Base-by-base conservation (phyloP, 1,140 invertebrate genomes). In the Papilio polytes region DNA sequence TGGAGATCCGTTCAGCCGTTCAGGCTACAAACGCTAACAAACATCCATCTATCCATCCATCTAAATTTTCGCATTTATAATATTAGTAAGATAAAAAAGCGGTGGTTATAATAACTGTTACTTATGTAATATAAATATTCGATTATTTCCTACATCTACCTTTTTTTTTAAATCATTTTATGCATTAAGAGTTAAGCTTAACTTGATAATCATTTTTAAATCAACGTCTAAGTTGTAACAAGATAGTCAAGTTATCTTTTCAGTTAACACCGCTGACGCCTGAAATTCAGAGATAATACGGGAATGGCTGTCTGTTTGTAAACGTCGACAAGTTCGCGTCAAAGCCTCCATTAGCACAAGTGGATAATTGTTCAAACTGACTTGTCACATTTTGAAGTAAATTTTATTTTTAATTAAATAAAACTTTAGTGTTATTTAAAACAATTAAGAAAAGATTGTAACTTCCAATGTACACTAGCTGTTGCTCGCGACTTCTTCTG, bases 221-320 rank as follows among this genome's bases (percentile, higher is more conserved):
- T 59, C 18, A 31, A 31, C 26, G 15, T 70, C 26, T 70, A 70
- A 70, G 22, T 70, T 31, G 63, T 70, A 31, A 70, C 13, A 26
- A 66, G 2, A 3, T 26, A 66, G 12, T 70, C 26, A 31, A 70
- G 26, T 70, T 70, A 70, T 70, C 63, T 70, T 70, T 70, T 70
- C 26, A 70, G 26, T 70, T 36, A 70, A 70, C 63, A 31, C 22
- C 22, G 63, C 63, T 70, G 63, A 70, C 63, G 63, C 63, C 63
- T 70, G 63, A 70, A 70, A 70, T 70, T 15, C 26, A 31, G 26
- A 70, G 63, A 70, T 63, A 63, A 63, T 70, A 70, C 63, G 63
- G 1, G 13, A 70, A 70, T 7, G 12, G 59, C 59, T 63, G 59
- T 63, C 59, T 70, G 63, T 31, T 26, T 70, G 63, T 70, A 70